These are phyloP conservation scores for Microcebus murinus DNA, from an alignment of 2,113 vertebrate genomes.

Conservation along the genomic window DNA sequence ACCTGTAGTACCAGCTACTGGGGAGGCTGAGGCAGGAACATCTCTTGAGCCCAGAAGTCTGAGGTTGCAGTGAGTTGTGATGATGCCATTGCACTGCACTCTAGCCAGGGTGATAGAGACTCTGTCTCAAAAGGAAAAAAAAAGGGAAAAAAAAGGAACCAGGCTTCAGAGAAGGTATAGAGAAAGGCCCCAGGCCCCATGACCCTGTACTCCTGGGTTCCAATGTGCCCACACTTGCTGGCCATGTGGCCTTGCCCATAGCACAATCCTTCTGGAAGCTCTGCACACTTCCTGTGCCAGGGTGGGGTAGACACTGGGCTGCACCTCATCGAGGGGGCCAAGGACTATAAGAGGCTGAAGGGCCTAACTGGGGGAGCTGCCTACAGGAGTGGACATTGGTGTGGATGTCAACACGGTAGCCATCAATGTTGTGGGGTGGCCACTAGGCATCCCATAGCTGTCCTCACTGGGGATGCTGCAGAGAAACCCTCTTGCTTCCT, in stretches of 20 bases:
- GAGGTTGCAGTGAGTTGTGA: no score
- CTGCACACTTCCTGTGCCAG: not conserved
- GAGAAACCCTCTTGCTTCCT: not conserved
- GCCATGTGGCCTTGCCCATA: rapidly evolving
- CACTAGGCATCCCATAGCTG: not conserved
- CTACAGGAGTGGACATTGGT: no score
- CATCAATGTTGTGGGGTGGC: not conserved
- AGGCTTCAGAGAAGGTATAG: not conserved
- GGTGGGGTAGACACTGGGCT: not conserved
- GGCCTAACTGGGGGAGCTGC: not conserved
- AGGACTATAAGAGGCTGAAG: not conserved
- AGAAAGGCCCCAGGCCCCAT: not conserved
- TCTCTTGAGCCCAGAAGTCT: no score
- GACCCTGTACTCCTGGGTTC: not conserved
- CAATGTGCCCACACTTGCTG: not conserved
- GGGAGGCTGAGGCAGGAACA: no score
- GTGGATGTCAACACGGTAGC: not conserved
- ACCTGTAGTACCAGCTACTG: no score
- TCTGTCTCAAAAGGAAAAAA: no score
- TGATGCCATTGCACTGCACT: no score
- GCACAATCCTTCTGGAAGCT: not conserved
- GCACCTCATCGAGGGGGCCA: not conserved
- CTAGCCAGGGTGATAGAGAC: no score
- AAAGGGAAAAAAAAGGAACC: no score
- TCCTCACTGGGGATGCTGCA: not conserved